phyloP scores from a whole-genome alignment of 1,140 invertebrate genomes.

The Drosophila ercepeae region DNA sequence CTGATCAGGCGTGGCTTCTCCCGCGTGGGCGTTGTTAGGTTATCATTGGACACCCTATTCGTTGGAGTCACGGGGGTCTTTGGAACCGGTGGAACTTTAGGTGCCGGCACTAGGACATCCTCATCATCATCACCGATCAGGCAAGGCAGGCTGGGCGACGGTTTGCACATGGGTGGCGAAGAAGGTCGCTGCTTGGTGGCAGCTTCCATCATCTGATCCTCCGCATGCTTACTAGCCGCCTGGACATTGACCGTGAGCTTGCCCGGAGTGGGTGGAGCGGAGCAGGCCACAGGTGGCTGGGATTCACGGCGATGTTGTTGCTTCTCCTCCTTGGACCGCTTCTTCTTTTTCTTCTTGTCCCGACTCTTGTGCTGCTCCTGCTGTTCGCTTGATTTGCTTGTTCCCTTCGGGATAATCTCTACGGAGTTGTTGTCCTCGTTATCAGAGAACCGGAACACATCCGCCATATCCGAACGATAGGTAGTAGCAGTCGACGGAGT shows the following conservation, averaged over 20 bases:
- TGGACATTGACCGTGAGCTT: conserved; percentile 78
- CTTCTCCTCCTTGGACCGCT: conserved; percentile 91
- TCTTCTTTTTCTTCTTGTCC: conserved; percentile 93
- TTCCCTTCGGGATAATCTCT: conserved; percentile 18
- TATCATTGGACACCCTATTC: conserved; percentile 44
- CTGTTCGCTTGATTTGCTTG: conserved; percentile 16
- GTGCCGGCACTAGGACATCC: conserved; percentile 21
- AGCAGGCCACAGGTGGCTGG: conserved; percentile 76
- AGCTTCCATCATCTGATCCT: conserved; percentile 38
- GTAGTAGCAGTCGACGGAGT: conserved; percentile 79
- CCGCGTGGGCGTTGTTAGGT: conserved; percentile 83
- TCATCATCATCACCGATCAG: conserved; percentile 78
- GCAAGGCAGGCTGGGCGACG: conserved; percentile 78
- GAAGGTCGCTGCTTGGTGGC: conserved; percentile 33
- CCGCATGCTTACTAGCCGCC: conserved; percentile 65
- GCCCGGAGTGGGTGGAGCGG: conserved; percentile 18
- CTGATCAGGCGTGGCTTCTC: conserved; percentile 85
- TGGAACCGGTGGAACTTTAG: conserved; percentile 3
- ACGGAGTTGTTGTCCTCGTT: conserved; percentile 84
- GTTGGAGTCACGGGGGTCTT: conserved; percentile 14
- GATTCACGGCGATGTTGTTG: conserved; percentile 85
- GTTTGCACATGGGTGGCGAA: conserved; percentile 73
- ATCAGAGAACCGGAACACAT: conserved; percentile 84
- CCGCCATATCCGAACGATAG: conserved; percentile 80
- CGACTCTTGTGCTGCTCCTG: conserved; percentile 85